Percentiles rank a stretch among this genome's conserved stretches.
These are phyloP conservation scores for Nineta flava DNA, from an alignment of 2,888 invertebrate genomes.

Conservation along the genomic window DNA sequence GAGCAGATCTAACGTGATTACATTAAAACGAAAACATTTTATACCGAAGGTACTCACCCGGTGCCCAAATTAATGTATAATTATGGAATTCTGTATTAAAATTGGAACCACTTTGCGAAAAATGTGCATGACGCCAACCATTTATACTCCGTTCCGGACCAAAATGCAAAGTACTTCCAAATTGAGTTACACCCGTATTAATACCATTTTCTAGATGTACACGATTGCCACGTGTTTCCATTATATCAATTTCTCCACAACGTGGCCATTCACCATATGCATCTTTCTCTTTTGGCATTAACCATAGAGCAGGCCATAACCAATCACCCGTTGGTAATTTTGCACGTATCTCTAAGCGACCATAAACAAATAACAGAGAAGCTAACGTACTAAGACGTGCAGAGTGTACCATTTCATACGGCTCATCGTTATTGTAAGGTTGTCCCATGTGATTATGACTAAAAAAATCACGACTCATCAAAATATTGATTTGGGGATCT, in stretches of 20 bases:
- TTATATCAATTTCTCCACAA: slow-evolving; percentile 27
- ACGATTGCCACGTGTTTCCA: slow-evolving; percentile 23
- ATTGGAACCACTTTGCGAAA: slow-evolving; percentile 12
- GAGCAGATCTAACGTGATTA: too few species aligned
- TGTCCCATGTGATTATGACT: slow-evolving; percentile 39
- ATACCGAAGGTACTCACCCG: not conserved
- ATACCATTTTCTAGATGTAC: slow-evolving; percentile 8
- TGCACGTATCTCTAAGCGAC: slow-evolving; percentile 23
- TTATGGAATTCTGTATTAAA: slow-evolving; percentile 17
- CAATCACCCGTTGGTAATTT: slow-evolving; percentile 22
- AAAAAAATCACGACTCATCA: too few species aligned
- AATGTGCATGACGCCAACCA: slow-evolving; percentile 19
- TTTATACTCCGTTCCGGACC: slow-evolving; percentile 17
- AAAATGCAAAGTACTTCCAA: slow-evolving; percentile 26
- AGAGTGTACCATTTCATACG: slow-evolving; percentile 30
- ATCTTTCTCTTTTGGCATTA: slow-evolving; percentile 14
- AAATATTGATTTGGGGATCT: too few species aligned
- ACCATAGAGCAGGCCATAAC: slow-evolving; percentile 19
- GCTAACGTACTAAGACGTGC: slow-evolving; percentile 21
- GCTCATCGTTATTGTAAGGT: slow-evolving; percentile 30
- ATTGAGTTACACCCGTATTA: slow-evolving; percentile 14
- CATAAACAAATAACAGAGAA: slow-evolving; percentile 22
- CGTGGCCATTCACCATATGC: slow-evolving; percentile 25
- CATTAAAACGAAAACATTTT: too few species aligned
- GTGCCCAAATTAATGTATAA: slow-evolving; percentile 18